Conservation (phyloP, 2,113 vertebrate species). For the Azemiops feae region DNA sequence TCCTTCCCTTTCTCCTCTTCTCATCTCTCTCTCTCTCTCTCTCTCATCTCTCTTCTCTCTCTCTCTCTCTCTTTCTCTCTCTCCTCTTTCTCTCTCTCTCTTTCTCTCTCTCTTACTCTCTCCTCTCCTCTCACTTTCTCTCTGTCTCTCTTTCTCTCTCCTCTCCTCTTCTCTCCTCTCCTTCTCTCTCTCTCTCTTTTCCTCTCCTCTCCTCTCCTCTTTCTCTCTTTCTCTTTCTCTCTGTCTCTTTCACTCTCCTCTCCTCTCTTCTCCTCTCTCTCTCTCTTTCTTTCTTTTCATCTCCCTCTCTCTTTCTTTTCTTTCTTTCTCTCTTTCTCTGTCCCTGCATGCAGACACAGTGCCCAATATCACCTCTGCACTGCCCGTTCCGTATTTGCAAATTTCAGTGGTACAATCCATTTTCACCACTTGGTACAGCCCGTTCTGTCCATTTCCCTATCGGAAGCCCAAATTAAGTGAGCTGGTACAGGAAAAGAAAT, state of each 20-base stretch:
- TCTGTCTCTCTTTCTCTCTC: no score
- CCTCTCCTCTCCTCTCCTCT: rapidly evolving
- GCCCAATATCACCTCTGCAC: not conserved
- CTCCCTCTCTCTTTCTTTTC: no score
- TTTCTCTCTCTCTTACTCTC: no score
- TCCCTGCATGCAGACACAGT: not conserved
- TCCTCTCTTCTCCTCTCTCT: no score
- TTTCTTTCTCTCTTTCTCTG: not conserved
- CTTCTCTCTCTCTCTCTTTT: no score
- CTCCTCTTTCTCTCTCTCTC: rapidly evolving
- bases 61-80: no score
- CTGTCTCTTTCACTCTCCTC: no score
- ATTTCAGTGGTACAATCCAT: not conserved
- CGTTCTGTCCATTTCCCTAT: not conserved
- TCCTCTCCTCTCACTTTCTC: no score
- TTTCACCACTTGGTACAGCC: not conserved
- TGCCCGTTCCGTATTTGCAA: not conserved
- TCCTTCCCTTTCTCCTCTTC: not conserved
- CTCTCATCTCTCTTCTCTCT: no score
- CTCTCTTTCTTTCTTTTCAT: no score
- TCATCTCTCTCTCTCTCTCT: not conserved
- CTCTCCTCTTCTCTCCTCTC: no score
- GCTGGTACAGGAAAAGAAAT: not conserved
- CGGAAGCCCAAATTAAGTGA: not conserved
- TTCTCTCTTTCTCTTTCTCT: no score